phyloP scores from a whole-genome alignment of 2,888 invertebrate species.

The Heliconius aoede region DNA sequence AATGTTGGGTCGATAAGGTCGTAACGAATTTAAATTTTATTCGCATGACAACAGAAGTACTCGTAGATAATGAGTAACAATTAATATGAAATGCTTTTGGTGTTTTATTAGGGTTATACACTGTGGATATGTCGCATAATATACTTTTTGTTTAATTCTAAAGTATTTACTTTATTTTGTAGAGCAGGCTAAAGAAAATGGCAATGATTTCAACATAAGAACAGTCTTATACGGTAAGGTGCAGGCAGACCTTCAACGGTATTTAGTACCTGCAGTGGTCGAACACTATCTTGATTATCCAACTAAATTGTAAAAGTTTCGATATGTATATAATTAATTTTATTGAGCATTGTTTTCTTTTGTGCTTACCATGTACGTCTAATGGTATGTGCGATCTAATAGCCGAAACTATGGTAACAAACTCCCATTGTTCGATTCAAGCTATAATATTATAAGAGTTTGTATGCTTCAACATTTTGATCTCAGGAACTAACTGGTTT shows the following conservation, averaged over 20 bases:
- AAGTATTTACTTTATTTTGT: neutral
- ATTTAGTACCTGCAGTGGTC: neutral
- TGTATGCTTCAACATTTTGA: too few species aligned
- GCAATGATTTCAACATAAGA: neutral
- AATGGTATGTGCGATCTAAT: neutral
- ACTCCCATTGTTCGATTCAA: neutral
- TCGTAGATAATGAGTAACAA: neutral
- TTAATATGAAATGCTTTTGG: neutral
- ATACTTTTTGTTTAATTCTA: neutral
- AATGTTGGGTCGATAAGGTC: slow-evolving; percentile 26
- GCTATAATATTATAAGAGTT: too few species aligned
- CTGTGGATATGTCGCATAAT: neutral
- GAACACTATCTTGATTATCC: neutral
- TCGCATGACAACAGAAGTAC: neutral
- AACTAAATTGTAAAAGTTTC: neutral
- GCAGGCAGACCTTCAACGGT: neutral
- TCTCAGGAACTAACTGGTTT: too few species aligned
- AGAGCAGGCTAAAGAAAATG: too few species aligned
- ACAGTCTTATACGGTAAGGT: too few species aligned
- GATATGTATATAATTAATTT: neutral
- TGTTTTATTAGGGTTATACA: neutral
- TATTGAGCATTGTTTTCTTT: neutral
- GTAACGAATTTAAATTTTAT: slow-evolving; percentile 11
- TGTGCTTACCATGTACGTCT: neutral
- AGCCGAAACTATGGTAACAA: neutral